Base-by-base conservation (phyloP, 1,140 invertebrate genomes). In the Leptoteleia sp. region DNA sequence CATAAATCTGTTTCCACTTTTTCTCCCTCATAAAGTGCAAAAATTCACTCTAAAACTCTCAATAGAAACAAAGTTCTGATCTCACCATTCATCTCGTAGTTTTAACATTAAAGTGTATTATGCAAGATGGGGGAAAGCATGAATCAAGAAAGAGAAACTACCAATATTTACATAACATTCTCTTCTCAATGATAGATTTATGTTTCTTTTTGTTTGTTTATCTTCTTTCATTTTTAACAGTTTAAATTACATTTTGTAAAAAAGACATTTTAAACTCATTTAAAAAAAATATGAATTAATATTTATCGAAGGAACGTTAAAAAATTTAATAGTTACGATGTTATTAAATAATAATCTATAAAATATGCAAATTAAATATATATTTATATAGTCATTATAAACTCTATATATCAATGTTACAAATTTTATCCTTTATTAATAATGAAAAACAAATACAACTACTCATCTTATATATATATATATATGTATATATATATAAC, bases 161-260 rank as follows among this genome's bases (percentile, higher is more conserved):
- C 82, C 83, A 82, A 83, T 84, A 84, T 84, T 82, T 85, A 84
- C 83, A 84, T 57, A 84, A 80, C 76, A 81, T 82, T 80, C 80
- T 83, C 76, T 82, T 72, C 31, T 65, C 57, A 31, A 6, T 17
- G 27, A 71, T 65, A 72, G 40, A 77, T 71, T 76, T 76, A 9
- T 16, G 47, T 43, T 50, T 57, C 12, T 55, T 29, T 52, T 45
- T 33, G 29, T 54, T n/a, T n/a, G n/a, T n/a, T n/a, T n/a, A n/a
- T n/a, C n/a, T n/a, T n/a, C n/a, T n/a, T n/a, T n/a, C n/a, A n/a
- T n/a, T n/a, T n/a, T n/a, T n/a, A n/a, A n/a, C n/a, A n/a, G n/a
- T 40, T 50, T 45, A 50, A 47, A 57, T 45, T n/a, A 52, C 45
- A 13, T 19, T 38, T 11, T 27, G 45, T 22, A 50, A 59, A 62